Percentiles rank a stretch among this genome's conserved stretches.
These are phyloP conservation scores for Brachionichthys hirsutus DNA, from an alignment of 2,113 vertebrate genomes.

Conservation along the genomic window DNA sequence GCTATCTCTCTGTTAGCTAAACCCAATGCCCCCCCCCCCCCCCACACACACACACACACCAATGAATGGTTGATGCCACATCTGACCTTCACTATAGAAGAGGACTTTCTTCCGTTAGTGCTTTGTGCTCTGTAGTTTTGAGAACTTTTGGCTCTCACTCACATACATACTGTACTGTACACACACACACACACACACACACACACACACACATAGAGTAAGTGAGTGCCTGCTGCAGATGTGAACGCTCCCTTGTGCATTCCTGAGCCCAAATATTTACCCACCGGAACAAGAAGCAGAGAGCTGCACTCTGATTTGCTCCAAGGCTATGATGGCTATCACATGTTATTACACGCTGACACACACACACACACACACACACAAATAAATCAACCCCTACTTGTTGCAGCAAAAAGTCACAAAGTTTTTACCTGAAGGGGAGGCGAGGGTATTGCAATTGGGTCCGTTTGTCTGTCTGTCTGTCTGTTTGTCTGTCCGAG, in stretches of 20 bases:
- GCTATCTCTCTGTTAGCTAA: too few relatives aligned
- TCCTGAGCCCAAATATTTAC: slow-evolving; percentile 65
- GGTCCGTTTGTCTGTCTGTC: too few relatives aligned
- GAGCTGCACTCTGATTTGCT: slow-evolving; percentile 49
- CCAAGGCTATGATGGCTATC: slow-evolving; percentile 59
- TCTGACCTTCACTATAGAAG: too few relatives aligned
- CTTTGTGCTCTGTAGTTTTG: too few relatives aligned
- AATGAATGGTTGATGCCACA: too few relatives aligned
- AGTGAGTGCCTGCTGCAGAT: slow-evolving; percentile 48
- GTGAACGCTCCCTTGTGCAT: slow-evolving; percentile 54
- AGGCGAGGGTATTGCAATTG: too few relatives aligned
- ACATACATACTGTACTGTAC: neutral
- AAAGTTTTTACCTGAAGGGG: too few relatives aligned
- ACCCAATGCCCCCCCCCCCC: too few relatives aligned
- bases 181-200: slow-evolving; percentile 14
- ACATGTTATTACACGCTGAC: slow-evolving; percentile 48
- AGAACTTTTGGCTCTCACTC: neutral
- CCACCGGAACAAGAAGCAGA: slow-evolving; percentile 36
- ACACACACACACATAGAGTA: slow-evolving; percentile 21
- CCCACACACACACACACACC: too few relatives aligned
- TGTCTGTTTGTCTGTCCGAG: too few relatives aligned
- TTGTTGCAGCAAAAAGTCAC: too few relatives aligned
- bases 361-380: slow-evolving; percentile 1
- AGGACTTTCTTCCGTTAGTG: too few relatives aligned
- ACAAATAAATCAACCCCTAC: neutral